Conservation (phyloP, 64 coral and sea anemone species). For the Porites australiensis region DNA sequence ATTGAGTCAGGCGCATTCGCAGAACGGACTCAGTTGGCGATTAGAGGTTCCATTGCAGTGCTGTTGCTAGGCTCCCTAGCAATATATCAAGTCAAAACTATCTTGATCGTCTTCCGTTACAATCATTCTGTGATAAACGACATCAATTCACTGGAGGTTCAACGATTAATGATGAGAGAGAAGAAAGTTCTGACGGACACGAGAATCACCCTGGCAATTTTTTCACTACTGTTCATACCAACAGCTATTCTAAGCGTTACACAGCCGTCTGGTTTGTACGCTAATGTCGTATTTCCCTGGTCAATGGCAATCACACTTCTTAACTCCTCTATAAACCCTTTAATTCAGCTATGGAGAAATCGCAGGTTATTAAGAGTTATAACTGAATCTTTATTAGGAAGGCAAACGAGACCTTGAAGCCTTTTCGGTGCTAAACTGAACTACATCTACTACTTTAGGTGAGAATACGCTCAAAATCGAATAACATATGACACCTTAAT, state of each 20-base stretch:
- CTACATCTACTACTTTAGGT: too few relatives aligned
- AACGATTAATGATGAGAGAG: not conserved
- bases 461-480: too few relatives aligned
- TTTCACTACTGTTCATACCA: not conserved
- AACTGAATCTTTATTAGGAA: not conserved
- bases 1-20: not conserved
- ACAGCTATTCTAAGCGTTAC: not conserved
- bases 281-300: not conserved
- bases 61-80: not conserved
- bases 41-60: not conserved
- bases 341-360: not conserved
- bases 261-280: not conserved
- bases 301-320: constrained; percentile 13
- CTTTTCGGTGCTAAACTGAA: too few relatives aligned
- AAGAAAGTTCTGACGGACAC: constrained; percentile 5
- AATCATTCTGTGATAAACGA: not conserved
- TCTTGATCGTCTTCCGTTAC: not conserved
- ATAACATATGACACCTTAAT: too few relatives aligned
- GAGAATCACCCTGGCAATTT: not conserved
- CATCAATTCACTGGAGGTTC: not conserved
- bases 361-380: not conserved
- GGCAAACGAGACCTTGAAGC: too few relatives aligned
- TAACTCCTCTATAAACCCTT: not conserved
- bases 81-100: not conserved
- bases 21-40: not conserved